phyloP scores from a whole-genome alignment of 1,140 invertebrate genomes.

The Antheraea pernyi region DNA sequence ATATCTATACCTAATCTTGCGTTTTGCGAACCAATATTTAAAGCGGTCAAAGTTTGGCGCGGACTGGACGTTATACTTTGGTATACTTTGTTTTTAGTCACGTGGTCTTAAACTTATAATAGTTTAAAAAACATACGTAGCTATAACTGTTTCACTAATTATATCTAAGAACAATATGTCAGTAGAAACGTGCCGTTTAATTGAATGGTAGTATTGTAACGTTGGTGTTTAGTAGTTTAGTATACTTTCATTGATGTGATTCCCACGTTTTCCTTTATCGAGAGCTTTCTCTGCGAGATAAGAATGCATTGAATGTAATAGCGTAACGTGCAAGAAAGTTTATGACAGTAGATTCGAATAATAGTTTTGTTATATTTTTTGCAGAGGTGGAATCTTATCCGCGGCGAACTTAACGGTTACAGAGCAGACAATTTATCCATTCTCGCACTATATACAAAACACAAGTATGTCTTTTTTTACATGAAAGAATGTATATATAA shows the following conservation, averaged over 20 bases:
- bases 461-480: too few species aligned
- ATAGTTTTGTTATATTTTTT: background rate
- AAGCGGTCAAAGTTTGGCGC: too few species aligned
- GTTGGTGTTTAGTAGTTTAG: constrained; percentile 32
- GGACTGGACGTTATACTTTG: too few species aligned
- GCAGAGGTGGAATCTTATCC: too few species aligned
- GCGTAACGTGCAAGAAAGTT: constrained; percentile 41
- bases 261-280: constrained; percentile 72
- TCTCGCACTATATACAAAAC: too few species aligned
- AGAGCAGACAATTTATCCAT: too few species aligned
- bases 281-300: constrained; percentile 64
- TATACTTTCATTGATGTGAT: constrained; percentile 57
- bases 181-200: constrained; percentile 56
- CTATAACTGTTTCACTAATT: constrained; percentile 31
- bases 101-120: background rate
- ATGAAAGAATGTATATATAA: too few species aligned
- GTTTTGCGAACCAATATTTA: too few species aligned
- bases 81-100: background rate
- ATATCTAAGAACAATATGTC: constrained; percentile 46
- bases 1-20: too few species aligned
- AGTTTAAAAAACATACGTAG: background rate
- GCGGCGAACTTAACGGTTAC: too few species aligned
- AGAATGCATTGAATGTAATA: constrained; percentile 52
- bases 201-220: constrained; percentile 45
- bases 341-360: constrained; percentile 10